Evolutionary conservation across 2,113 vertebrate genomes (phyloP), one percentile per base, ranked within the genome.

Genomic region (Leiothrix lutea): DNA sequence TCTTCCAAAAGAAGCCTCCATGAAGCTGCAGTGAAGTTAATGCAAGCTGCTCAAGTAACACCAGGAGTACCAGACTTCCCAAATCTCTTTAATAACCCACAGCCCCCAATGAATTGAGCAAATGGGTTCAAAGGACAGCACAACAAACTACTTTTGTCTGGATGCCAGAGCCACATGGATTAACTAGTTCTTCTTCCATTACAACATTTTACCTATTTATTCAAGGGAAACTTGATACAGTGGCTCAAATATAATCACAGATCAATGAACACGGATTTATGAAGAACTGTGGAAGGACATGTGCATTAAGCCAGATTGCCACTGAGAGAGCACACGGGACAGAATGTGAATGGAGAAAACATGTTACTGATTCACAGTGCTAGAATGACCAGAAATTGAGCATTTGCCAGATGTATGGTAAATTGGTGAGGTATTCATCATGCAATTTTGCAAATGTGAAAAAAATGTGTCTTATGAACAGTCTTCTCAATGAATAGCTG

Each of bases 91-190:
- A 94, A 64, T 53, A 90, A 80, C 75, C 60, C 82, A 48, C 29
- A 80, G 48, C 20, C 67, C 44, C 11, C 5, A 0, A 18, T 14
- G 31, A 92, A 86, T 54, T 90, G 90, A 90, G 72, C 54, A 93
- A 97, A 86, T 45, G 50, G 72, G 80, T 95, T 97, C 90, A 90
- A 95, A 96, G 94, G 75, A 90, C 92, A 94, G 54, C 28, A 29
- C 69, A 96, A 94, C 75, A 95, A 96, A 95, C 92, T 88, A 50
- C 64, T 88, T 93, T 80, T 92, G 77, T 88, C 86, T 84, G 61
- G 44, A 78, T 84, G 93, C 90, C 92, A 96, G 86, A 81, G 70
- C 75, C 75, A 74, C 48, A 20, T 8, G 72, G 88, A 92, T 94
- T 93, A 94, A 77, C 91, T 47, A 80, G 72, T 20, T 86, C 40